Conservation (phyloP, 2,113 vertebrate genomes). For the Bubo blakistoni region DNA sequence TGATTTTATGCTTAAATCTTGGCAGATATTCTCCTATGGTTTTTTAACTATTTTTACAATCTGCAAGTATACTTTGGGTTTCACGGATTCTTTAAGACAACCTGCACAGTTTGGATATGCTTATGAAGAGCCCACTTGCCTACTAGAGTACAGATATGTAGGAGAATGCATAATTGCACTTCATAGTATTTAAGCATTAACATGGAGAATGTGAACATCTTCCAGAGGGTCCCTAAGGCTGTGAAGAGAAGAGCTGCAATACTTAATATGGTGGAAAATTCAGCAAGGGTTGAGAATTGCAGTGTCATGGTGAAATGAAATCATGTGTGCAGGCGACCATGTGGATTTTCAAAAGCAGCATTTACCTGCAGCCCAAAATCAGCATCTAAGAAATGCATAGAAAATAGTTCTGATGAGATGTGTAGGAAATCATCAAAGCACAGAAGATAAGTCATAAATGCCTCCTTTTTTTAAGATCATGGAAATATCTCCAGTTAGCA, state of each 20-base stretch:
- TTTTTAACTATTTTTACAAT: neutral
- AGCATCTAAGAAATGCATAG: neutral
- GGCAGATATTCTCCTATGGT: neutral
- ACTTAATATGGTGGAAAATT: neutral
- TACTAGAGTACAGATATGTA: neutral
- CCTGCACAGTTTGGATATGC: neutral
- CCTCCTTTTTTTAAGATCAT: neutral
- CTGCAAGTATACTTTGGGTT: neutral
- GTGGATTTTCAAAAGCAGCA: neutral
- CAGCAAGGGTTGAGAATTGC: neutral
- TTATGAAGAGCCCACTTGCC: neutral
- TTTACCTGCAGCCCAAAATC: neutral
- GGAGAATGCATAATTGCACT: neutral
- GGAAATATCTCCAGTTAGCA: neutral
- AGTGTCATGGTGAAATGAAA: neutral
- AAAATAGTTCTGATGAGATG: neutral
- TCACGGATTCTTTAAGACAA: neutral
- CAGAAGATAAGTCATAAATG: neutral
- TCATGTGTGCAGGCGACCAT: neutral
- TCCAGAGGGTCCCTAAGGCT: neutral
- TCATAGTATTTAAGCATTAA: neutral
- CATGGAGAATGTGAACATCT: neutral
- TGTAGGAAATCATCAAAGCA: neutral
- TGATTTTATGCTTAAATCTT: neutral
- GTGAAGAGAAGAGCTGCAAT: neutral